Evolutionary conservation across 2,888 invertebrate species (phyloP).

Genomic region (Drosophila merina): DNA sequence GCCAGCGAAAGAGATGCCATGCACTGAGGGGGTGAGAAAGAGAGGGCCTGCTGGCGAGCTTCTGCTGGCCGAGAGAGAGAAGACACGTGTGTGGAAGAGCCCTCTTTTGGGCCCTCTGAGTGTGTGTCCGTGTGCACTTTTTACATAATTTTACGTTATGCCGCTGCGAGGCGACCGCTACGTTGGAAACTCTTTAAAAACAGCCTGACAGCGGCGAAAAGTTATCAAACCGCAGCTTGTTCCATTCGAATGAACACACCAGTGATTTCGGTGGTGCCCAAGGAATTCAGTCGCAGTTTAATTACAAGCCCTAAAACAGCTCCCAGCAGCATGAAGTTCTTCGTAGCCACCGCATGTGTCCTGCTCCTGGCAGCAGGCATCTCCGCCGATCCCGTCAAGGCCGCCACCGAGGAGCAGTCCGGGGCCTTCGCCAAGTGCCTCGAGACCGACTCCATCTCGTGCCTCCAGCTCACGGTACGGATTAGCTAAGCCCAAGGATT

Average conservation of each 20-base stretch:
- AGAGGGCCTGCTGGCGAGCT: slow-evolving; percentile 4
- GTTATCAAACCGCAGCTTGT: slow-evolving; percentile 84
- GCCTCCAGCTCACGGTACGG: slow-evolving; percentile 86
- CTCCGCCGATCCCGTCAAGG: slow-evolving; percentile 80
- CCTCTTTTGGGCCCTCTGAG: slow-evolving; percentile 30
- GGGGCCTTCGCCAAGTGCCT: slow-evolving; percentile 86
- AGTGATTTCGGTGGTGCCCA: slow-evolving; percentile 82
- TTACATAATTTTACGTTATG: slow-evolving; percentile 78
- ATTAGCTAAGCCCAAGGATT: slow-evolving; percentile 65
- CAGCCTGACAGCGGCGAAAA: slow-evolving; percentile 83
- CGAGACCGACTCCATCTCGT: slow-evolving; percentile 87
- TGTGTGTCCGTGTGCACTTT: slow-evolving; percentile 57
- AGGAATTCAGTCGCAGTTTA: slow-evolving; percentile 59
- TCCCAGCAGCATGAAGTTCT: slow-evolving; percentile 80
- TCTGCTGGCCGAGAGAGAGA: slow-evolving; percentile 4
- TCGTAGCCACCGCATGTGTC: slow-evolving; percentile 80
- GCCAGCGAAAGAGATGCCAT: not conserved
- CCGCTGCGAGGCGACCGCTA: slow-evolving; percentile 68
- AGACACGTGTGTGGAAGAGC: slow-evolving; percentile 33
- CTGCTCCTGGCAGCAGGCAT: slow-evolving; percentile 81
- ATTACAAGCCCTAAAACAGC: slow-evolving; percentile 46
- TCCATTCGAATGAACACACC: slow-evolving; percentile 84
- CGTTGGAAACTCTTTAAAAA: slow-evolving; percentile 84
- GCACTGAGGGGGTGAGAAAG: slow-evolving; percentile 4
- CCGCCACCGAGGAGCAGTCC: slow-evolving; percentile 63